Conservation (phyloP, 2,113 vertebrate genomes). For the Upupa epops region DNA sequence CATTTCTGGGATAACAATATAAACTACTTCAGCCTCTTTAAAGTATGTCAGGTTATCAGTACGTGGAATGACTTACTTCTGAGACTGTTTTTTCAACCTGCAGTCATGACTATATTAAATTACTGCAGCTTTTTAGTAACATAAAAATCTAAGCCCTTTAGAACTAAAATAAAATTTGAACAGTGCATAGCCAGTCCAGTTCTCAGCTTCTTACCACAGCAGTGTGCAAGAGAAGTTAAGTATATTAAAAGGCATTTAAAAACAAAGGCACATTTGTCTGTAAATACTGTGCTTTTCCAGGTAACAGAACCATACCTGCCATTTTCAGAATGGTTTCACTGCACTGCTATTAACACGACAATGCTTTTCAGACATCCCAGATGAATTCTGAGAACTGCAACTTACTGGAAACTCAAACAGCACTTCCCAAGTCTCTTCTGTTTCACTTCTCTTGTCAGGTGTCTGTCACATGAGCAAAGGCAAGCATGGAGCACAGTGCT, state of each 20-base stretch:
- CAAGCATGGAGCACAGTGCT: accelerated
- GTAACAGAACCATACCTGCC: neutral
- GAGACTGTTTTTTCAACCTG: neutral
- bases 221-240: neutral
- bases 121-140: neutral
- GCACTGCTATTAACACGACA: neutral
- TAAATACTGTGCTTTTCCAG: neutral
- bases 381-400: neutral
- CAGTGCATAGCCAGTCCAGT: neutral
- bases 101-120: neutral
- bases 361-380: neutral
- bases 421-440: neutral
- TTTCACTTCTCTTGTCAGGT: neutral
- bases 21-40: neutral
- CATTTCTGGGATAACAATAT: neutral
- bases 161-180: neutral
- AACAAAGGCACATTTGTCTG: neutral
- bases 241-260: neutral
- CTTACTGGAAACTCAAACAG: neutral
- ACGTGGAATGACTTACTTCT: neutral
- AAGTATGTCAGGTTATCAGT: neutral
- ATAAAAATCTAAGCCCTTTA: neutral
- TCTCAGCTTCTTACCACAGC: neutral
- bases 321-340: neutral
- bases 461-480: neutral